Base-by-base conservation (phyloP, 2,113 vertebrate genomes). In the Cariama cristata region DNA sequence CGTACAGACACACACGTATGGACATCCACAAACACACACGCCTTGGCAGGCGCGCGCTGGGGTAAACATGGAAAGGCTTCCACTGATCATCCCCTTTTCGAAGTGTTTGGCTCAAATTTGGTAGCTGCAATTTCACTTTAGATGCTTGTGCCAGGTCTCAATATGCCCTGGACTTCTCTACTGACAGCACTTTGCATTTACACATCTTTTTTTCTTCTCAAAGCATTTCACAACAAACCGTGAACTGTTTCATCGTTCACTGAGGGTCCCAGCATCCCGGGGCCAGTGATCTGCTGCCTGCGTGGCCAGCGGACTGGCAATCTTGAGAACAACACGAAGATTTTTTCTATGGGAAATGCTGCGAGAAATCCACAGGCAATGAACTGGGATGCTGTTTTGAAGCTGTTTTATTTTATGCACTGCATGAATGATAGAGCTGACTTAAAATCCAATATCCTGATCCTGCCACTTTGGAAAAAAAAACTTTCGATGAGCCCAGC, bases 361-460 rank as follows among this genome's bases (percentile, higher is more conserved):
- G 50, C 0, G 6, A 88, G 74, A 62, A 88, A 80, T 66, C 71
- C 94, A 87, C 76, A 93, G 80, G 89, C 88, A 94, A 91, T 66
- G 73, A 82, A 50, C 15, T 4, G 38, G 52, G 73, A 72, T 17
- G 60, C 38, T 38, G 13, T 11, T 73, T 6, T 49, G 74, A 90
- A 85, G 86, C 38, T 42, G 32, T 10, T 85, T 81, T 38, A 52
- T 91, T 87, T 85, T 49, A 11, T 5, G 17, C 77, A 53, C 42
- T 58, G 58, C 49, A 93, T 24, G 66, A 75, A 2, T 4, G 28
- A 73, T 13, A 56, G 71, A 93, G 53, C 58, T 74, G 79, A 84
- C 56, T 87, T 86, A 89, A 90, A 81, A 94, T 52, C 42, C 66
- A 94, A 32, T n/a, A 93, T 30, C 60, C 63, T 35, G 27, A 74